These are phyloP conservation scores for Gymnoscopelus braueri DNA, from an alignment of 2,797 vertebrate species.

Conservation along the genomic window DNA sequence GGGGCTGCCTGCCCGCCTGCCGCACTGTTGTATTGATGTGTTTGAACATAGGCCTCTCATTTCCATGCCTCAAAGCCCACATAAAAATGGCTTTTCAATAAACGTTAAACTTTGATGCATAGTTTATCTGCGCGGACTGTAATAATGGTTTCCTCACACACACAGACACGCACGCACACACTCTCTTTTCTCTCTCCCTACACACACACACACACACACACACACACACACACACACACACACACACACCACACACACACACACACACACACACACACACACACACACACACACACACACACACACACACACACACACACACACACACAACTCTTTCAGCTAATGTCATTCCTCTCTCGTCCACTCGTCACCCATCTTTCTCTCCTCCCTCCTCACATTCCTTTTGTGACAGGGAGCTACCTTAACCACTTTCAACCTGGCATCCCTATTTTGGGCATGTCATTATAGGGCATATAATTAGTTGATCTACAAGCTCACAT, in stretches of 20 bases:
- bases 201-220: constrained; percentile 1
- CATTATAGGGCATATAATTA: too few species aligned
- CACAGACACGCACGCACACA: background rate
- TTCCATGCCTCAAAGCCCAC: constrained; percentile 72
- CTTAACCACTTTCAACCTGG: constrained; percentile 12
- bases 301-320: constrained; percentile 6
- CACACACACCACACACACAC: constrained; percentile 1
- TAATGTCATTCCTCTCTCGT: background rate
- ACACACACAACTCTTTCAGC: background rate
- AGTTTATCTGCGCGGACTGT: constrained; percentile 65
- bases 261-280: constrained; percentile 1
- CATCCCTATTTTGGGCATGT: too few species aligned
- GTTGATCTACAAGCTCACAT: too few species aligned
- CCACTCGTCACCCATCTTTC: background rate
- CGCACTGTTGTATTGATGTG: constrained; percentile 67
- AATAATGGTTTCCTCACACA: constrained; percentile 50
- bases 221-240: constrained; percentile 7
- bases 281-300: constrained; percentile 6
- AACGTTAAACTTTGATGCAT: constrained; percentile 69
- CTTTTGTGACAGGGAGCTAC: constrained; percentile 15
- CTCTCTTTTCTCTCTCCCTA: background rate
- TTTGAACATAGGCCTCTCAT: constrained; percentile 68
- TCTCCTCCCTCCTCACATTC: constrained; percentile 2
- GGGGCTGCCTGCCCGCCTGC: constrained; percentile 50
- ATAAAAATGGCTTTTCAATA: constrained; percentile 71